A percentile compares a stretch with the other conserved stretches of the same genome.
These are phyloP conservation scores for Temnothorax longispinosus DNA, from an alignment of 1,140 invertebrate genomes.

Conservation along the genomic window DNA sequence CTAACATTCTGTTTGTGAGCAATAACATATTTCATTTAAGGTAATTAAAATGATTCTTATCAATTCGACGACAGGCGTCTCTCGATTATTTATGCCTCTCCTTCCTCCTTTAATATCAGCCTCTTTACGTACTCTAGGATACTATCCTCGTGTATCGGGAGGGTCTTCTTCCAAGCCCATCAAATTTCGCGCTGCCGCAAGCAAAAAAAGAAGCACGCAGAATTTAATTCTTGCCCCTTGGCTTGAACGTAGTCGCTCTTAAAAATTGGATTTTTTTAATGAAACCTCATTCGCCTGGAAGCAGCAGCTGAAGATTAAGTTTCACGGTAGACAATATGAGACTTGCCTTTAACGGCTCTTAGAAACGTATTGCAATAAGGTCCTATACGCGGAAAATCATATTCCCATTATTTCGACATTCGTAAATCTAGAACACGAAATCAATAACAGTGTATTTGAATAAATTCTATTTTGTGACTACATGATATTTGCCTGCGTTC, in stretches of 20 bases:
- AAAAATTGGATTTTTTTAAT: constrained; percentile 75
- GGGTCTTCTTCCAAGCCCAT: constrained; percentile 42
- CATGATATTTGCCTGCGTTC: not conserved
- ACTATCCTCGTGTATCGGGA: constrained; percentile 28
- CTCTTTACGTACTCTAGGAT: constrained; percentile 47
- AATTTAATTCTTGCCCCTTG: constrained; percentile 72
- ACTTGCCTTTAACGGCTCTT: constrained; percentile 39
- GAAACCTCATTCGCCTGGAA: constrained; percentile 72
- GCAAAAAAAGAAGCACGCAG: constrained; percentile 68
- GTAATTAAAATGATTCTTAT: constrained; percentile 10
- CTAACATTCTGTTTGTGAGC: not conserved
- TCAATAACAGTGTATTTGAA: not conserved
- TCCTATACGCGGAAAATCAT: constrained; percentile 22
- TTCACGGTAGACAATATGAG: constrained; percentile 59
- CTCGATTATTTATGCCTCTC: constrained; percentile 3
- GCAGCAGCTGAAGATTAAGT: constrained; percentile 69
- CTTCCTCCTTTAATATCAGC: constrained; percentile 36
- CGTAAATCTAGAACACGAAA: not conserved
- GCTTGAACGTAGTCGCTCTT: constrained; percentile 69
- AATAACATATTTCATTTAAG: not conserved
- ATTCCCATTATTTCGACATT: not conserved
- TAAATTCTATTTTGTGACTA: not conserved
- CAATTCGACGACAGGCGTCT: not conserved
- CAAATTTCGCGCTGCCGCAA: constrained; percentile 68
- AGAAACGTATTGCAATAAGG: constrained; percentile 59